These are phyloP conservation scores for Scartelaos histophorus DNA, from an alignment of 2,113 vertebrate species.

Conservation along the genomic window DNA sequence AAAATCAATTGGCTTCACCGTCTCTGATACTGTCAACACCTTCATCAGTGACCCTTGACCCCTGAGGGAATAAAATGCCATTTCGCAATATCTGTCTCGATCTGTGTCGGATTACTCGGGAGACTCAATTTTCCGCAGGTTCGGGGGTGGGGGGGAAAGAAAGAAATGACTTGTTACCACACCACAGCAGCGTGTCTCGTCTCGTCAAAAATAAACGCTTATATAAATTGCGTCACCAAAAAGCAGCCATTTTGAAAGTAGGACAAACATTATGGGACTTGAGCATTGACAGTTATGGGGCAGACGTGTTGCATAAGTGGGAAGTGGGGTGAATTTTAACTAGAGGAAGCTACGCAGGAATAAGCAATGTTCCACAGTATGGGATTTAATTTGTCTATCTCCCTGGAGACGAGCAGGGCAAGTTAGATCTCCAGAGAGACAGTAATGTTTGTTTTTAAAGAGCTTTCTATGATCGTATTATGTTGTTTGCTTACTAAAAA, in stretches of 20 bases:
- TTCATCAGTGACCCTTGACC: constrained; percentile 58
- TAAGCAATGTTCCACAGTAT: background rate
- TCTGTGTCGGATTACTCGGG: constrained; percentile 1
- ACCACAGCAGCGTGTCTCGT: constrained; percentile 24
- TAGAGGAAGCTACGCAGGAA: constrained; percentile 16
- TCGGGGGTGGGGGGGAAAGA: background rate
- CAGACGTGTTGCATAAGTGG: constrained; percentile 17
- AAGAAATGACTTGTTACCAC: constrained; percentile 15
- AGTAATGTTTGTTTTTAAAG: no score
- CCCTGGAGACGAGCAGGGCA: no score
- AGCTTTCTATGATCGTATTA: no score
- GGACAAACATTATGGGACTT: constrained; percentile 11
- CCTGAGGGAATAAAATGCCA: constrained; percentile 45
- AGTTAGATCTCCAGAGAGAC: no score
- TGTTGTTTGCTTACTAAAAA: no score
- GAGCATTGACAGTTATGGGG: constrained; percentile 30
- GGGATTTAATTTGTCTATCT: no score
- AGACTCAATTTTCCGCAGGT: constrained; percentile 34
- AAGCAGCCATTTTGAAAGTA: constrained; percentile 16
- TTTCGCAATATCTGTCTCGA: constrained; percentile 33
- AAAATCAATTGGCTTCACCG: constrained; percentile 40
- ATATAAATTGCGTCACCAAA: constrained; percentile 17
- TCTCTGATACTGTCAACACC: constrained; percentile 57
- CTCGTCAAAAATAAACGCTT: constrained; percentile 22
- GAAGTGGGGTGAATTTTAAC: constrained; percentile 27